phyloP scores from a whole-genome alignment of 2,113 vertebrate species.

The Onychorhynchus coronatus region DNA sequence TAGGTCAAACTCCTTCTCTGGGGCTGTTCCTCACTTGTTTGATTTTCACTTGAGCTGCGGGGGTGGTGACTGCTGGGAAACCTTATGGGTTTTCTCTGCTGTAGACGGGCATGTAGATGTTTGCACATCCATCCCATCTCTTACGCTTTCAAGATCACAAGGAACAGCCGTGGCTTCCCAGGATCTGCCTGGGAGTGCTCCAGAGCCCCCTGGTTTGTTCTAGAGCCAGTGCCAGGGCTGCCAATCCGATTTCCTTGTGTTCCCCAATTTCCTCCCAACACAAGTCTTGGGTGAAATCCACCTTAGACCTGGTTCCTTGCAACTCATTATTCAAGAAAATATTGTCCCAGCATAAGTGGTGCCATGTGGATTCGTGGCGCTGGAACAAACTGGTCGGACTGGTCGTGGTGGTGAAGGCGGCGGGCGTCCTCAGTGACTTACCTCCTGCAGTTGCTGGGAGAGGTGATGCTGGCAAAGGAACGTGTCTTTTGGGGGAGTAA shows the following conservation, averaged over 20 bases:
- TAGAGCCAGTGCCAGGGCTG: neutral
- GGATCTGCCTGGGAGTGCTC: neutral
- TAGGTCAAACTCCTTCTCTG: neutral
- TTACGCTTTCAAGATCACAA: neutral
- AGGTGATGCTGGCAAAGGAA: neutral
- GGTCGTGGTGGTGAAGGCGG: neutral
- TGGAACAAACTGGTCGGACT: conserved; percentile 31
- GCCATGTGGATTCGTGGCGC: fast-evolving
- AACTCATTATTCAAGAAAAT: neutral
- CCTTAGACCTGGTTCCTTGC: neutral
- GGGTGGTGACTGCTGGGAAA: neutral
- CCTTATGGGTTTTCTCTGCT: neutral
- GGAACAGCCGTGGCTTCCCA: neutral
- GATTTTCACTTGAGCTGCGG: neutral
- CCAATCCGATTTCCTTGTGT: fast-evolving
- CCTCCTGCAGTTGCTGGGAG: neutral
- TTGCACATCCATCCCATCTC: neutral
- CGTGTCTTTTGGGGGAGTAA: neutral
- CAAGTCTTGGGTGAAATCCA: neutral
- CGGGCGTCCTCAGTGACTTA: fast-evolving
- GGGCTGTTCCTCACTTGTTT: neutral
- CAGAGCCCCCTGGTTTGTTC: neutral
- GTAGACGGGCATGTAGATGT: neutral
- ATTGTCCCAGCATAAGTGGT: neutral
- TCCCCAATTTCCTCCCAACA: neutral